Evolutionary conservation across 2,888 invertebrate genomes (phyloP).

Genomic region (Herminia tarsipennalis): DNA sequence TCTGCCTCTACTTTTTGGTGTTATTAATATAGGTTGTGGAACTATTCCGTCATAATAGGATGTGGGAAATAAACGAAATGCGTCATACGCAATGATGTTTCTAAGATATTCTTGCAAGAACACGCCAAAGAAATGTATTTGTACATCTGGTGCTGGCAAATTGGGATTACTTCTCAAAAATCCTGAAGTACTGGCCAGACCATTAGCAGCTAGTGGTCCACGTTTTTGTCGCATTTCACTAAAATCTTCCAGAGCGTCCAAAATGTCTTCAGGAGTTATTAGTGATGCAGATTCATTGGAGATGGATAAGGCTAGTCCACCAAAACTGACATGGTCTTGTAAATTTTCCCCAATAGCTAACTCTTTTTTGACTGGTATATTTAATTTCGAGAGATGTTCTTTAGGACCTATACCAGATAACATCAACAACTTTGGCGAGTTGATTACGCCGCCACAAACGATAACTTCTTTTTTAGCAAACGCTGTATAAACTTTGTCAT

Average conservation of each 20-base stretch:
- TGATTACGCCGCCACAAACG: too few species aligned
- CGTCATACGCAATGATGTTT: not conserved
- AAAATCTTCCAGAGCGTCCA: slow-evolving; percentile 67
- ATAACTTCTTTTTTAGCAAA: too few species aligned
- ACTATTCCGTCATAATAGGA: slow-evolving; percentile 86
- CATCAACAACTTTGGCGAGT: too few species aligned
- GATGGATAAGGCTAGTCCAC: too few species aligned
- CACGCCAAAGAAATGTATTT: not conserved
- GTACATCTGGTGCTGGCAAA: too few species aligned
- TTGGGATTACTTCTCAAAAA: not conserved
- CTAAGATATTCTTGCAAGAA: not conserved
- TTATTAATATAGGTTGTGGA: slow-evolving; percentile 84
- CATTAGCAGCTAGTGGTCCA: slow-evolving; percentile 45
- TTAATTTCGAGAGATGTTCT: too few species aligned
- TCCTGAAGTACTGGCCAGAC: not conserved
- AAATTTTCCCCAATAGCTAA: too few species aligned
- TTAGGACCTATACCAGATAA: too few species aligned
- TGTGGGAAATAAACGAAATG: slow-evolving; percentile 59
- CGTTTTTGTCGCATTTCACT: slow-evolving; percentile 54
- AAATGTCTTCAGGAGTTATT: slow-evolving; percentile 64
- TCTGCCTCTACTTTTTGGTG: slow-evolving; percentile 86
- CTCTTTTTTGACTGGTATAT: too few species aligned
- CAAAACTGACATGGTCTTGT: too few species aligned
- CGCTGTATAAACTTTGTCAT: too few species aligned
- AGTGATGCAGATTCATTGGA: too few species aligned